Evolutionary conservation across 2,797 vertebrate species (phyloP).

Genomic region (Parotocinclus haroldoi): DNA sequence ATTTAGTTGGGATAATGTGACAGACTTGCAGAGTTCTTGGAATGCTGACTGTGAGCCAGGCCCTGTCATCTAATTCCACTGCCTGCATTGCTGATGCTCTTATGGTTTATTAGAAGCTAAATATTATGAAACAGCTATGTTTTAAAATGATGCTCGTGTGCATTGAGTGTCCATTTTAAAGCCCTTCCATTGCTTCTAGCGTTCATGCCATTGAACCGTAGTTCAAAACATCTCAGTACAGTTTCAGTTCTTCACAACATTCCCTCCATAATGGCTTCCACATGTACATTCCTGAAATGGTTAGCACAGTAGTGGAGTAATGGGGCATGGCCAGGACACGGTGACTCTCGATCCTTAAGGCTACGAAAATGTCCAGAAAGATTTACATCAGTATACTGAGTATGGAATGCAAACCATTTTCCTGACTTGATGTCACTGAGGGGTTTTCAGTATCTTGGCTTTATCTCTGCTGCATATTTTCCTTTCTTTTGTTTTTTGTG

Average conservation of each 20-base stretch:
- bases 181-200: constrained; percentile 18
- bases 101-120: no score
- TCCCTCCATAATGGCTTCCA: constrained; percentile 70
- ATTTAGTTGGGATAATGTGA: no score
- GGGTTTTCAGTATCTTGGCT: constrained; percentile 21
- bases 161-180: constrained; percentile 33
- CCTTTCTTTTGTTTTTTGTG: constrained; percentile 15
- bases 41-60: no score
- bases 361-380: constrained; percentile 33
- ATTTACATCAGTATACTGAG: constrained; percentile 17
- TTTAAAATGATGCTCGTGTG: no score
- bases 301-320: constrained; percentile 32
- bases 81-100: no score
- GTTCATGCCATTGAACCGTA: constrained; percentile 23
- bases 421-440: constrained; percentile 45
- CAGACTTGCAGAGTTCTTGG: no score
- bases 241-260: constrained; percentile 48
- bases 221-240: constrained; percentile 31
- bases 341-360: constrained; percentile 49
- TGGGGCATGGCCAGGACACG: constrained; percentile 37
- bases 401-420: constrained; percentile 27
- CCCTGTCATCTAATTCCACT: no score
- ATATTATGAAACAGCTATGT: no score
- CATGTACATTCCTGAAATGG: constrained; percentile 70
- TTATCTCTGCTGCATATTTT: constrained; percentile 11